These are phyloP conservation scores for Micrastur ruficollis DNA, from an alignment of 2,797 vertebrate genomes.

Conservation along the genomic window DNA sequence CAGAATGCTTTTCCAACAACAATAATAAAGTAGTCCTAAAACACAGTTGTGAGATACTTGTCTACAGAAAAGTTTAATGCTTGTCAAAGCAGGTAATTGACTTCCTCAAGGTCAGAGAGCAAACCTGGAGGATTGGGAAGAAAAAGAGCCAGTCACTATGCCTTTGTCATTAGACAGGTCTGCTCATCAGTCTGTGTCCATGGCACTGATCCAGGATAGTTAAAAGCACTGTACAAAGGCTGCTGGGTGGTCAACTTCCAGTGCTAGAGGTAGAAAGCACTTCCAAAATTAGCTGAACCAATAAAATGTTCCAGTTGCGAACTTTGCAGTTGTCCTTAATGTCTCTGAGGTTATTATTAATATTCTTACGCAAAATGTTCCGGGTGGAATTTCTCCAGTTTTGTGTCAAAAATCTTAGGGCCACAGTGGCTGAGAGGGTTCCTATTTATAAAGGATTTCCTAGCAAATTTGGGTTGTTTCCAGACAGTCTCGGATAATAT, in stretches of 20 bases:
- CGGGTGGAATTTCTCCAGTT: neutral
- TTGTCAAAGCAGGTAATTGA: neutral
- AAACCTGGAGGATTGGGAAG: neutral
- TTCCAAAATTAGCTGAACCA: neutral
- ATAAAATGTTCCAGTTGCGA: neutral
- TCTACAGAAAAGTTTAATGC: neutral
- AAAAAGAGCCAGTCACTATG: neutral
- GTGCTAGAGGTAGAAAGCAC: neutral
- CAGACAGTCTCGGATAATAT: neutral
- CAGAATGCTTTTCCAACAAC: neutral
- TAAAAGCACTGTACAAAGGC: neutral
- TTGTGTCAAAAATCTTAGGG: neutral
- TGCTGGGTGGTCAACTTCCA: neutral
- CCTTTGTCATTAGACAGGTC: neutral
- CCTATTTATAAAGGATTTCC: neutral
- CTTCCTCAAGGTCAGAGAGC: neutral
- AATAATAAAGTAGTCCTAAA: neutral
- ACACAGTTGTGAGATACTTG: neutral
- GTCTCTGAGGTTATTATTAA: neutral
- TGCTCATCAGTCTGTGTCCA: neutral
- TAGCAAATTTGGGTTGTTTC: neutral
- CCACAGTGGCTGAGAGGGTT: neutral
- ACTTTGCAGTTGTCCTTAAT: neutral
- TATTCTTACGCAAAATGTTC: neutral
- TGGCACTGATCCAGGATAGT: rapidly evolving